These are phyloP conservation scores for Drosophila funebris DNA, from an alignment of 1,140 invertebrate species.

Conservation along the genomic window DNA sequence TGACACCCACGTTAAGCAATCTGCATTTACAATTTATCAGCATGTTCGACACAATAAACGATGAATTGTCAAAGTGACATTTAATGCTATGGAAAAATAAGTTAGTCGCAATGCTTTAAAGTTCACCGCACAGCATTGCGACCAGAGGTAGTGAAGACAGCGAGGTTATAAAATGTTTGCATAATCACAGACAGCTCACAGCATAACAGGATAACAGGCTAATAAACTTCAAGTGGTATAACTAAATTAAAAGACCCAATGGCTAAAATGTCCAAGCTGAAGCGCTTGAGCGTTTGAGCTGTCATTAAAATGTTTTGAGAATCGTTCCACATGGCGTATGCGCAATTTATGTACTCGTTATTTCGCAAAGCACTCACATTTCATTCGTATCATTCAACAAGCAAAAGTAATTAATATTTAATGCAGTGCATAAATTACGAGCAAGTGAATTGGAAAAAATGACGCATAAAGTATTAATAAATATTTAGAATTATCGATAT, in stretches of 20 bases:
- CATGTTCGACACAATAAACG: no score
- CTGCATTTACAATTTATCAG: neutral
- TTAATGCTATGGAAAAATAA: conserved; percentile 16
- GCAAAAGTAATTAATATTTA: conserved; percentile 10
- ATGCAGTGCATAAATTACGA: no score
- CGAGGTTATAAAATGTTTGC: neutral
- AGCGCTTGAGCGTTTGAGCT: neutral
- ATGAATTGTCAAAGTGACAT: neutral
- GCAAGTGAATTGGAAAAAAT: no score
- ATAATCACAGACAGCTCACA: conserved; percentile 19
- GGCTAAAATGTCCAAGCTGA: neutral
- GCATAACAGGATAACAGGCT: conserved; percentile 23
- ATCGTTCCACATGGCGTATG: conserved; percentile 28
- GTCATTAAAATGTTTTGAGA: conserved; percentile 16
- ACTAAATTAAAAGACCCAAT: conserved; percentile 16
- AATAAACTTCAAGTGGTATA: conserved; percentile 19
- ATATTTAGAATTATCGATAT: no score
- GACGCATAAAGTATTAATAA: no score
- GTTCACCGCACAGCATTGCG: conserved; percentile 3
- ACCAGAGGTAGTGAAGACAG: conserved; percentile 13
- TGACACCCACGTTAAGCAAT: neutral
- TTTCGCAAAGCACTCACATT: neutral
- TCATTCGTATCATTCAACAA: neutral
- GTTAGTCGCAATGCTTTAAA: neutral
- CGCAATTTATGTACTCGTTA: conserved; percentile 10